A percentile compares a stretch with the other conserved stretches of the same genome.
Conservation (phyloP, 1,140 invertebrate genomes). For the Oncopodura yosiiana region DNA sequence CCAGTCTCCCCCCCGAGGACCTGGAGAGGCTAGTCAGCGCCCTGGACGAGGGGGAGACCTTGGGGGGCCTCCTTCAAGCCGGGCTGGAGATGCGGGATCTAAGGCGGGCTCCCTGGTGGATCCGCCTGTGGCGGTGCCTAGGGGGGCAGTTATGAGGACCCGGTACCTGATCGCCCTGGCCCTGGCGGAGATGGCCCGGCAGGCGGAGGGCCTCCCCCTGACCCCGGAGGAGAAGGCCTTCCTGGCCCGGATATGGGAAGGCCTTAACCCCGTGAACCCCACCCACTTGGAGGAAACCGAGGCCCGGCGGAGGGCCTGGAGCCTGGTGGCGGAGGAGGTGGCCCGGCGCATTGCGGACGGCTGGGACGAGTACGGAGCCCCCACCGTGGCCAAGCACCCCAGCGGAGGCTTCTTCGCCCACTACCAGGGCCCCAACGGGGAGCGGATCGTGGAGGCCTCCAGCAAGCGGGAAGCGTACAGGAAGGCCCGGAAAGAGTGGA, state of each 20-base stretch:
- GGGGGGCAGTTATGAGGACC: not conserved
- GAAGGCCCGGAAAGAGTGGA: not conserved
- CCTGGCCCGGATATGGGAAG: not conserved
- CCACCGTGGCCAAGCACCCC: not conserved
- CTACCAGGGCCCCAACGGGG: not conserved
- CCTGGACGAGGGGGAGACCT: not conserved
- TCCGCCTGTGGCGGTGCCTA: not conserved
- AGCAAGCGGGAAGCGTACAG: not conserved
- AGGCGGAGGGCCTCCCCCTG: not conserved
- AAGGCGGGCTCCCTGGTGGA: not conserved
- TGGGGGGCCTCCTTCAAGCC: not conserved
- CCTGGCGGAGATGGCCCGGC: not conserved
- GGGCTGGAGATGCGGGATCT: not conserved
- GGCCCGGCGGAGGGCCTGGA: not conserved
- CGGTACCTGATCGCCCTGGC: not conserved
- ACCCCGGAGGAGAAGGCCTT: not conserved
- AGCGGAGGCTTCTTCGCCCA: not conserved
- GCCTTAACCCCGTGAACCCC: not conserved
- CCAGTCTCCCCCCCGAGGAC: not conserved
- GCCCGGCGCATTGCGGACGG: not conserved
- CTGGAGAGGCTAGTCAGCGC: not conserved
- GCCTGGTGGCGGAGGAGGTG: not conserved
- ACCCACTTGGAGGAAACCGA: not conserved
- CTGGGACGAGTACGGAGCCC: not conserved
- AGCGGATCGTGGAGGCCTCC: not conserved